Evolutionary conservation across 2,113 vertebrate species (phyloP).

Genomic region (Martes martes): DNA sequence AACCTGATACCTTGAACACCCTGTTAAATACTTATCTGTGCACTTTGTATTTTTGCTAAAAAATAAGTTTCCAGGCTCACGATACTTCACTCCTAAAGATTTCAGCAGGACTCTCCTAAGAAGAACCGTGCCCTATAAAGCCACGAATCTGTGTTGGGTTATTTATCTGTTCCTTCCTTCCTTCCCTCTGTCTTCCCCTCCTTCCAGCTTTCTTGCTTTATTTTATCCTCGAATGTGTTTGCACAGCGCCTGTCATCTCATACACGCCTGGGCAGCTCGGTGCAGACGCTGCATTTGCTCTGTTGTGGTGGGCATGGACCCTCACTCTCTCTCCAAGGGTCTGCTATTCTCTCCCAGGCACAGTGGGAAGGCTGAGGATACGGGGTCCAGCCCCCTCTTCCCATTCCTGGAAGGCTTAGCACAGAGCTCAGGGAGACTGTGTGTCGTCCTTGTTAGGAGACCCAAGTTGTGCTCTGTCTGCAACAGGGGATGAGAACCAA

Average conservation of each 20-base stretch:
- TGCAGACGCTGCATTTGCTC: fast-evolving
- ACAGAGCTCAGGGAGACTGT: neutral
- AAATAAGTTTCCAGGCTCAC: neutral
- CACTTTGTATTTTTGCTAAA: neutral
- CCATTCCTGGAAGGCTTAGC: neutral
- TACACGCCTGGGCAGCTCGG: fast-evolving
- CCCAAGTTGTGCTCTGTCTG: neutral
- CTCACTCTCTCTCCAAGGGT: neutral
- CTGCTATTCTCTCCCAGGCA: neutral
- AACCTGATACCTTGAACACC: neutral
- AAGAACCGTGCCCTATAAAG: neutral
- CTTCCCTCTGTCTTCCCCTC: neutral
- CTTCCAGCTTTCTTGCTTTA: fast-evolving
- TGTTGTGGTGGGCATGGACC: neutral
- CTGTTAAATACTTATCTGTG: neutral
- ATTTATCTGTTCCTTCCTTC: neutral
- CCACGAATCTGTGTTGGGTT: neutral
- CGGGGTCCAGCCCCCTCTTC: neutral
- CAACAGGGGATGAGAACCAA: neutral
- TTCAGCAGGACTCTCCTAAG: neutral
- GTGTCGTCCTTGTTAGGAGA: neutral
- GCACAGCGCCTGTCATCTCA: neutral
- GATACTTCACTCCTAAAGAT: neutral
- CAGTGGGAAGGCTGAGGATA: neutral
- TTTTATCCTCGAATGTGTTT: neutral